These are phyloP conservation scores for Dynastes grantii DNA, from an alignment of 2,888 invertebrate species.

Conservation along the genomic window DNA sequence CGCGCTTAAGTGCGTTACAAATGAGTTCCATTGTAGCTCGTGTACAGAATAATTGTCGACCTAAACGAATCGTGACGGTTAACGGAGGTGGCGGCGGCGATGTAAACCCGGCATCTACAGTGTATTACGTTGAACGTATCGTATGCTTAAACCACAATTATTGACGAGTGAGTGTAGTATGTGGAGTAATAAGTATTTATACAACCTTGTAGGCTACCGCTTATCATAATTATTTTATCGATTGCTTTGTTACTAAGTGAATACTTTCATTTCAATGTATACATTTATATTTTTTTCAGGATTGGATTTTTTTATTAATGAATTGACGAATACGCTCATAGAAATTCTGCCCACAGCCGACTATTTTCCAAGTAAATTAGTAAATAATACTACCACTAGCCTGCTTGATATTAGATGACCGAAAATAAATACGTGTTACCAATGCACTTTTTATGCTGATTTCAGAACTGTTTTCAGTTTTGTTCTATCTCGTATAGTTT, in stretches of 20 bases:
- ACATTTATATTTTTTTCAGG: not conserved
- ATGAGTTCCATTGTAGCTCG: conserved; percentile 37
- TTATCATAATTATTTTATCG: conserved; percentile 40
- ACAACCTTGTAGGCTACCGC: not conserved
- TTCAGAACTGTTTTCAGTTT: no score
- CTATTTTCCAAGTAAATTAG: no score
- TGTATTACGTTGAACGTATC: not conserved
- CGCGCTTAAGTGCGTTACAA: conserved; percentile 29
- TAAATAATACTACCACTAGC: no score
- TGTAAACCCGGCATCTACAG: no score
- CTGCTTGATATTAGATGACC: no score
- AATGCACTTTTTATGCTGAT: no score
- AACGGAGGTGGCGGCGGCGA: not conserved
- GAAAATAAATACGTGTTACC: no score
- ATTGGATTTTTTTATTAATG: no score
- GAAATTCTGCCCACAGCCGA: no score
- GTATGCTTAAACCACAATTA: not conserved
- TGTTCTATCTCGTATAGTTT: no score
- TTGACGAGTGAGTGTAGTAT: not conserved
- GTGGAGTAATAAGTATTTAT: not conserved
- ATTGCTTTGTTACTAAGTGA: conserved; percentile 25
- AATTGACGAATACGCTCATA: no score
- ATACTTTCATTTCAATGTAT: conserved; percentile 13
- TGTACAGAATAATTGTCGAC: conserved; percentile 15
- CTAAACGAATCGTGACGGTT: conserved; percentile 8